These are phyloP conservation scores for Drosophila cardini DNA, from an alignment of 1,140 invertebrate species.

Conservation along the genomic window DNA sequence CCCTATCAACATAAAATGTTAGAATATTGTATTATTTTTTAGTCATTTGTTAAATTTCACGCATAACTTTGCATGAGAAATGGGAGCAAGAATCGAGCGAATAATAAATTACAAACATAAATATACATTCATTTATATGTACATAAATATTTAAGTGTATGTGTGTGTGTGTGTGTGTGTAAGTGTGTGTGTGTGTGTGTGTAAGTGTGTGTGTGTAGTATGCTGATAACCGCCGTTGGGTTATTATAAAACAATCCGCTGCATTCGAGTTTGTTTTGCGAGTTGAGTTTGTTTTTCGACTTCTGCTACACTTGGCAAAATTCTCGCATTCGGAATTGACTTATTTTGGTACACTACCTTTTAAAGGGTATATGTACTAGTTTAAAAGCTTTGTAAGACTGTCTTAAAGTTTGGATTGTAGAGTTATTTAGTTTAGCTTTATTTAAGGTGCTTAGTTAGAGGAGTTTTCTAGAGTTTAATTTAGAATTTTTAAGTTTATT, in stretches of 20 bases:
- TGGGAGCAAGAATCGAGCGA: conserved; percentile 24
- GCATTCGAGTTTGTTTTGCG: conserved; percentile 63
- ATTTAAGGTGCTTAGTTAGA: too few relatives aligned
- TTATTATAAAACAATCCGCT: conserved; percentile 62
- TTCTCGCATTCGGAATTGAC: conserved; percentile 38
- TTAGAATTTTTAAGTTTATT: too few relatives aligned
- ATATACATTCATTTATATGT: conserved; percentile 27
- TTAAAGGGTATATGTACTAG: conserved; percentile 5
- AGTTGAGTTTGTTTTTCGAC: conserved; percentile 62
- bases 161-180: conserved; percentile 20
- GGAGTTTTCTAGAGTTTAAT: too few relatives aligned
- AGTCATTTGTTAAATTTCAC: conserved; percentile 18
- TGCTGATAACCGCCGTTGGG: conserved; percentile 49
- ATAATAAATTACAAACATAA: conserved; percentile 37
- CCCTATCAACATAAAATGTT: too few relatives aligned
- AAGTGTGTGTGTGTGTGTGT: not conserved
- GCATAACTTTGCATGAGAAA: conserved; percentile 35
- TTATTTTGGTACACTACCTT: conserved; percentile 18
- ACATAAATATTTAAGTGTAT: conserved; percentile 30
- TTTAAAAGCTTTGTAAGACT: not conserved
- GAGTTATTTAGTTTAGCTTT: too few relatives aligned
- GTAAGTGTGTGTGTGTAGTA: too few relatives aligned
- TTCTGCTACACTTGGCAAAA: conserved; percentile 64
- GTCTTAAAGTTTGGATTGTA: too few relatives aligned
- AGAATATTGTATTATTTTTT: not conserved